A percentile compares a stretch with the other conserved stretches of the same genome.
Conservation (phyloP, 2,888 invertebrate species). For the Ectemnius lituratus region DNA sequence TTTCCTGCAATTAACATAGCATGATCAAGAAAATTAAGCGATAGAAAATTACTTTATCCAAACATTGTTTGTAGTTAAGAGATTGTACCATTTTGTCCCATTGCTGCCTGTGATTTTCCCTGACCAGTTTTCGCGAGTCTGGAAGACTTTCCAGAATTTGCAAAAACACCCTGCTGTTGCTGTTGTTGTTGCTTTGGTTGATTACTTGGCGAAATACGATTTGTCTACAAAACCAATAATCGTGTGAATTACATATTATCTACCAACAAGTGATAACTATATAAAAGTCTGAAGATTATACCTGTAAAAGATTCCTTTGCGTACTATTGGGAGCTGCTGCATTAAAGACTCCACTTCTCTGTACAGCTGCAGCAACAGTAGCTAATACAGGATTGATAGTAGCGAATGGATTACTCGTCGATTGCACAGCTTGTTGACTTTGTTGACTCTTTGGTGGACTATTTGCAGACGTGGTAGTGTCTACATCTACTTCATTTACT, state of each 20-base stretch:
- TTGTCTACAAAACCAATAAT: slow-evolving; percentile 57
- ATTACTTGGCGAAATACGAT: slow-evolving; percentile 71
- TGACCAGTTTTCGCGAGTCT: slow-evolving; percentile 62
- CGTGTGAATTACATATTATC: not conserved
- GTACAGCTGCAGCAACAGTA: slow-evolving; percentile 75
- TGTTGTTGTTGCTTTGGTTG: slow-evolving; percentile 71
- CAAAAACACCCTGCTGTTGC: slow-evolving; percentile 70
- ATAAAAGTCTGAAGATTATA: slow-evolving; percentile 32
- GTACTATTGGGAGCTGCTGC: slow-evolving; percentile 59
- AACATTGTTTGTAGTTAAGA: not conserved
- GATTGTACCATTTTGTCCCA: slow-evolving; percentile 71
- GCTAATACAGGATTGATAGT: slow-evolving; percentile 75
- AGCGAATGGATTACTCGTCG: slow-evolving; percentile 67
- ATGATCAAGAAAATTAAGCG: not conserved
- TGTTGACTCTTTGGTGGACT: slow-evolving; percentile 62
- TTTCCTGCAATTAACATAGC: slow-evolving; percentile 57
- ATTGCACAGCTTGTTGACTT: slow-evolving; percentile 60
- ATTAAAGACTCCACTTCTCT: slow-evolving; percentile 71
- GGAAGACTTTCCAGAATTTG: slow-evolving; percentile 67
- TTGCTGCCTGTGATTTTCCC: slow-evolving; percentile 58
- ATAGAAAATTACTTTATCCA: not conserved
- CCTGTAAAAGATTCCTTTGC: slow-evolving; percentile 72
- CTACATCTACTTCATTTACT: slow-evolving; percentile 52
- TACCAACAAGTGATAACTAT: not conserved
- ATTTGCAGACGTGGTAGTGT: slow-evolving; percentile 38